Evolutionary conservation across 2,797 vertebrate genomes (phyloP), one percentile per base, ranked within the genome.

Genomic region (Pseudopleuronectes americanus): DNA sequence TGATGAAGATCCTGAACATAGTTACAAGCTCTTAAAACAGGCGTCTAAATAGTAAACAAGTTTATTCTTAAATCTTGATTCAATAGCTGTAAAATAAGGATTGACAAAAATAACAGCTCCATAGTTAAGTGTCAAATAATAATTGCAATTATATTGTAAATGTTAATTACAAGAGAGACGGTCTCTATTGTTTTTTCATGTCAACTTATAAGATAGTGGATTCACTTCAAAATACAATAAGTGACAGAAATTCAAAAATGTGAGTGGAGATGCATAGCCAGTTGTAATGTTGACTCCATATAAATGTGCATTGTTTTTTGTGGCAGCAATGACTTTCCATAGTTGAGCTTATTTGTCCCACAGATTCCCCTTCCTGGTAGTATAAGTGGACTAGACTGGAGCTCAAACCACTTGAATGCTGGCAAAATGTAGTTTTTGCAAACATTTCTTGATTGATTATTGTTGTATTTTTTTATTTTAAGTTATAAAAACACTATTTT

Each of bases 401-500:
- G 33, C 22, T 61, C 1, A 70, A 71, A 76, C 62, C 76, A 62
- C 55, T 48, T 43, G 60, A 68, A 77, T 78, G 61, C 70, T 86
- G 78, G 71, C n/a, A 53, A 79, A 57, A 62, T 56, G 51, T 67
- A 49, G 33, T 72, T 41, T 38, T 28, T 38, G 22, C 58, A 6
- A 47, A 56, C 28, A 7, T 41, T 57, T 54, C 4, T 49, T 21
- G 24, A n/a, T 31, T 31, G 28, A 28, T 28, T 31, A 3, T 58
- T 79, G 21, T 53, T 81, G 59, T 75, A 53, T 59, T 79, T 14
- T 17, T 61, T 2, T 13, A 8, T 70, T 84, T 70, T 79, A 79
- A 85, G 17, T 78, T 80, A 84, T 58, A 61, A 59, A 65, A 67
- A 68, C 55, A 63, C 14, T 59, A 75, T 58, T 75, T 74, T 49